Evolutionary conservation across 2,113 vertebrate species (phyloP).

Genomic region (Sminthopsis crassicaudata): DNA sequence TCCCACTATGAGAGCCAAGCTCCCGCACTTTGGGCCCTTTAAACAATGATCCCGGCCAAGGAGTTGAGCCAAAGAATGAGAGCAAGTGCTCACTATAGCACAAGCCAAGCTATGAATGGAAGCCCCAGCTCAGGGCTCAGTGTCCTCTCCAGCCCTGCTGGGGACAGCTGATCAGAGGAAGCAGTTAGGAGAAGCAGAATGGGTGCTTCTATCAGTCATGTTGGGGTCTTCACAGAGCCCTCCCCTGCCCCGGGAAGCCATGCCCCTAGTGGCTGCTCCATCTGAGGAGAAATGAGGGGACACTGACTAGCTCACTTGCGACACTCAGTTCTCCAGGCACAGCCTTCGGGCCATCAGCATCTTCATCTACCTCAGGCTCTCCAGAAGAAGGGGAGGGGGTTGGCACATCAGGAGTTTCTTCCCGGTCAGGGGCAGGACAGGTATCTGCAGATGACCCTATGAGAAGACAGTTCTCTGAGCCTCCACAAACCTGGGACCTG

Average conservation of each 20-base stretch:
- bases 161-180: neutral
- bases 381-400: neutral
- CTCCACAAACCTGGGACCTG: neutral
- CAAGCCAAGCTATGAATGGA: neutral
- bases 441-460: neutral
- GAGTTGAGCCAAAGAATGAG: neutral
- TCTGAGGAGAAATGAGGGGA: neutral
- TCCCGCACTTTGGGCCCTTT: neutral
- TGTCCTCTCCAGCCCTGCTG: fast-evolving
- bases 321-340: neutral
- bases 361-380: neutral
- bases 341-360: neutral
- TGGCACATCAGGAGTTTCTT: neutral
- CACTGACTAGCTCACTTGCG: constrained; percentile 49
- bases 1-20: neutral
- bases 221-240: neutral
- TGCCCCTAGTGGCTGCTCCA: neutral
- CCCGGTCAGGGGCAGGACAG: neutral
- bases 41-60: neutral
- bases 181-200: neutral
- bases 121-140: fast-evolving
- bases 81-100: neutral
- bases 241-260: neutral
- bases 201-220: neutral
- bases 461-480: neutral